phyloP scores from a whole-genome alignment of 2,797 vertebrate species.

The Aeoliscus strigatus region DNA sequence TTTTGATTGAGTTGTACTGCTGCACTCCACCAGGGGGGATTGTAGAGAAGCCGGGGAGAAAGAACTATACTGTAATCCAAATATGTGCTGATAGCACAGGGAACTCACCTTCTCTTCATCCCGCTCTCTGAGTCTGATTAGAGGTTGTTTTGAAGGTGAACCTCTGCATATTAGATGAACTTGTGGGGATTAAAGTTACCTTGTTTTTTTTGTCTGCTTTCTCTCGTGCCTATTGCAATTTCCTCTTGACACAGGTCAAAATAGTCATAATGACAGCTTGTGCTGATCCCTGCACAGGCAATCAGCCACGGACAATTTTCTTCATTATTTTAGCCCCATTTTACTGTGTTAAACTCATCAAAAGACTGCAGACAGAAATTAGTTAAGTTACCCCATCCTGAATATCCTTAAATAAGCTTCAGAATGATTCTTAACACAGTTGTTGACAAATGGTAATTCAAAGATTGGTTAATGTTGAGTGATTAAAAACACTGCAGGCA shows the following conservation, averaged over 20 bases:
- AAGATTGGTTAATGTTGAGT: slow-evolving; percentile 75
- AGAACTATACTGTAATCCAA: not conserved
- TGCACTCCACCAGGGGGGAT: slow-evolving; percentile 10
- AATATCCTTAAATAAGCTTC: slow-evolving; percentile 52
- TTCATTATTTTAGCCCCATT: too few relatives aligned
- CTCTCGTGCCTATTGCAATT: not conserved
- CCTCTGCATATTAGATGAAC: slow-evolving; percentile 8
- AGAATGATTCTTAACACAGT: slow-evolving; percentile 64
- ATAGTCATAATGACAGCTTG: too few relatives aligned
- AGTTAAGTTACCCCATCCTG: slow-evolving; percentile 30
- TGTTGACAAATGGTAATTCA: slow-evolving; percentile 78
- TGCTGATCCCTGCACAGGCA: too few relatives aligned
- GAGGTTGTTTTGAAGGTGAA: slow-evolving; percentile 11
- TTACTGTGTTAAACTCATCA: too few relatives aligned
- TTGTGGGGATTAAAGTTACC: too few relatives aligned
- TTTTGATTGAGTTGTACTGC: not conserved
- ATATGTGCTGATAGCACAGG: not conserved
- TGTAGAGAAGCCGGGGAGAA: not conserved
- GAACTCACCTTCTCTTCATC: not conserved
- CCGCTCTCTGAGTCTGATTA: slow-evolving; percentile 2
- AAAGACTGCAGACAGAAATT: too few relatives aligned
- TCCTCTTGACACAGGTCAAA: too few relatives aligned
- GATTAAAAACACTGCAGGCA: slow-evolving; percentile 75
- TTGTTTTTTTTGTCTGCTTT: too few relatives aligned
- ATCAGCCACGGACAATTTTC: too few relatives aligned